Conservation (phyloP, 2,797 vertebrate species). For the Diplodus puntazzo region DNA sequence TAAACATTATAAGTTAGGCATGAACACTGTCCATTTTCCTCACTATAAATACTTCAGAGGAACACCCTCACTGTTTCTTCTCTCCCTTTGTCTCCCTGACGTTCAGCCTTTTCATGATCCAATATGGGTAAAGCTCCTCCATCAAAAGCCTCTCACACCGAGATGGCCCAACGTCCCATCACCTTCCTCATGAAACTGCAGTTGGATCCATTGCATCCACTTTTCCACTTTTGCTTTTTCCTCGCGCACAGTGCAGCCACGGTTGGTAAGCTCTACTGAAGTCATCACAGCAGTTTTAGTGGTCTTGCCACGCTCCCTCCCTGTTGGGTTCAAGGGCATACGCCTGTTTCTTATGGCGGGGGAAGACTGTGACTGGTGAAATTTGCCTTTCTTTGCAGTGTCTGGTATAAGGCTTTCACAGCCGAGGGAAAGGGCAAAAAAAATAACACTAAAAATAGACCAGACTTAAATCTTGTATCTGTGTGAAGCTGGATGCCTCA, state of each 20-base stretch:
- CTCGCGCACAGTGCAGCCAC: constrained; percentile 11
- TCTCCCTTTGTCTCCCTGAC: constrained; percentile 28
- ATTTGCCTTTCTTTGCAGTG: constrained; percentile 47
- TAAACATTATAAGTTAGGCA: constrained; percentile 20
- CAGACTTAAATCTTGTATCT: constrained; percentile 47
- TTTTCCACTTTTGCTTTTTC: constrained; percentile 43
- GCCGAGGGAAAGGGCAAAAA: constrained; percentile 42
- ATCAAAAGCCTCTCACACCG: constrained; percentile 60
- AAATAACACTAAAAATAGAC: constrained; percentile 40
- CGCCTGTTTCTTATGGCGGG: constrained; percentile 45
- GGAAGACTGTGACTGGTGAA: constrained; percentile 63
- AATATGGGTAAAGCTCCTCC: constrained; percentile 42
- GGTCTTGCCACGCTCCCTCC: constrained; percentile 40
- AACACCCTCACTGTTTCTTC: background rate
- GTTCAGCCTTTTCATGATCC: constrained; percentile 44
- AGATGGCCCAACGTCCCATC: constrained; percentile 30
- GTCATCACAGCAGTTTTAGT: constrained; percentile 54
- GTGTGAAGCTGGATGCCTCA: constrained; percentile 18
- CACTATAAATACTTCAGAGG: constrained; percentile 35
- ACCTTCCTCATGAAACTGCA: constrained; percentile 43
- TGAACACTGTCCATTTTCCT: constrained; percentile 40
- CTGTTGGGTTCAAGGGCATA: constrained; percentile 58
- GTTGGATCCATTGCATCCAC: constrained; percentile 53
- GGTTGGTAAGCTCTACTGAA: constrained; percentile 52
- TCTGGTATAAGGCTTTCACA: constrained; percentile 37